Evolutionary conservation across 1,140 invertebrate genomes (phyloP).

Genomic region (Periplaneta americana): DNA sequence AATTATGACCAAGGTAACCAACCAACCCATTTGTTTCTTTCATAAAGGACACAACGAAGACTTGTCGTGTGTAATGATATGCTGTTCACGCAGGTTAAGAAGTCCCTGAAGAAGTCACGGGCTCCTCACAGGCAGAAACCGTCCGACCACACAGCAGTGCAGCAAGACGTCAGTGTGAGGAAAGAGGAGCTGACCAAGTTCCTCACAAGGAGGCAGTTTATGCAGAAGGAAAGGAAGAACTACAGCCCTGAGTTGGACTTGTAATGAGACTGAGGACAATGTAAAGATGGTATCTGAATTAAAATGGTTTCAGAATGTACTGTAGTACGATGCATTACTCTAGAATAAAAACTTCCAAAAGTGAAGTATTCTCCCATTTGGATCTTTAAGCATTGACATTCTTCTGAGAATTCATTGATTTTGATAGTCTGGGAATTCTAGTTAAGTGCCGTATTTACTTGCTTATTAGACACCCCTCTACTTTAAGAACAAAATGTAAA

Average conservation of each 20-base stretch:
- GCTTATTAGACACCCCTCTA: no score
- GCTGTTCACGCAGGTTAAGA: conserved; percentile 2
- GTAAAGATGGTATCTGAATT: not conserved
- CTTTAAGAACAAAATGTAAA: no score
- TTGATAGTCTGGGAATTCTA: no score
- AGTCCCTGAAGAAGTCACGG: not conserved
- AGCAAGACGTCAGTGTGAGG: not conserved
- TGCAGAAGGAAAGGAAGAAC: not conserved
- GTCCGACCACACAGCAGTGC: not conserved
- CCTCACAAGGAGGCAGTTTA: not conserved
- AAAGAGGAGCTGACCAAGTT: not conserved
- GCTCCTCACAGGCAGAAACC: not conserved
- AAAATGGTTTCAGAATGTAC: no score
- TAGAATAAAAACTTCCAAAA: no score
- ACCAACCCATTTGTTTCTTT: not conserved
- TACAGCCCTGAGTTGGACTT: not conserved
- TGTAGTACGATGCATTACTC: not conserved
- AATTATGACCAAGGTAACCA: conserved; percentile 43
- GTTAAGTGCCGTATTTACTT: no score
- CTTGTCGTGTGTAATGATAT: no score
- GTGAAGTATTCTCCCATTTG: no score
- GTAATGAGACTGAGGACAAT: not conserved
- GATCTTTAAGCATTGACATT: no score
- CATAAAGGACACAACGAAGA: not conserved
- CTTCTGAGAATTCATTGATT: no score